phyloP scores from a whole-genome alignment of 1,140 invertebrate genomes.

The Dolichoris vasculosae region DNA sequence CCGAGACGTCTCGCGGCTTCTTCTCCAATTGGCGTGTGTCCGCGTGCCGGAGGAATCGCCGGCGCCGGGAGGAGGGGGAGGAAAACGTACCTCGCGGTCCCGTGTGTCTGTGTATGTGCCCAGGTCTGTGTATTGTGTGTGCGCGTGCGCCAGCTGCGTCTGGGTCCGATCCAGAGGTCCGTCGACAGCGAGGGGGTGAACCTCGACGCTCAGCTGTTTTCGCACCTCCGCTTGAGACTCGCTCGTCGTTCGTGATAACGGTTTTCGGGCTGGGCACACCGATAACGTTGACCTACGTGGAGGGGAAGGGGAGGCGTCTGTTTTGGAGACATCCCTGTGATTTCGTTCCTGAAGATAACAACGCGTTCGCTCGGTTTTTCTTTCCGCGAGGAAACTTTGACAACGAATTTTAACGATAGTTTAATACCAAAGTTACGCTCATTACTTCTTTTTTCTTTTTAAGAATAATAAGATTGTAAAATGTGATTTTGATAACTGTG shows the following conservation, averaged over 20 bases:
- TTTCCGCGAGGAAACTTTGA: too few species aligned
- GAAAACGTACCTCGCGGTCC: neutral
- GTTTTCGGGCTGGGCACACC: neutral
- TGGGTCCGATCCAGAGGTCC: too few species aligned
- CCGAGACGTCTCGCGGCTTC: conserved; percentile 54
- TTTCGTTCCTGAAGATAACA: too few species aligned
- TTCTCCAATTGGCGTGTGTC: conserved; percentile 63
- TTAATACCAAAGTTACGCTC: too few species aligned
- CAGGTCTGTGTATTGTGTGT: neutral
- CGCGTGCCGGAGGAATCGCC: conserved; percentile 39
- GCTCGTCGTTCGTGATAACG: neutral
- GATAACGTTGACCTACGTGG: too few species aligned
- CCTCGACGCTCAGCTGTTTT: neutral
- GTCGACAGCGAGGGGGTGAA: neutral
- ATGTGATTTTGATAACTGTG: too few species aligned
- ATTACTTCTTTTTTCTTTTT: too few species aligned
- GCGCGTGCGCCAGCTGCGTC: neutral
- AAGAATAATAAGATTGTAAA: too few species aligned
- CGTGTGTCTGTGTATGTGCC: neutral
- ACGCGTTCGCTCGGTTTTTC: too few species aligned
- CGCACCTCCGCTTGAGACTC: neutral
- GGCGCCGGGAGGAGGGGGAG: conserved; percentile 2
- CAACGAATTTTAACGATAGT: too few species aligned
- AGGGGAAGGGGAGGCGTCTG: too few species aligned
- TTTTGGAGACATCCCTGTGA: too few species aligned